These are phyloP conservation scores for Etheostoma perlongum DNA, from an alignment of 2,797 vertebrate genomes.

Conservation along the genomic window DNA sequence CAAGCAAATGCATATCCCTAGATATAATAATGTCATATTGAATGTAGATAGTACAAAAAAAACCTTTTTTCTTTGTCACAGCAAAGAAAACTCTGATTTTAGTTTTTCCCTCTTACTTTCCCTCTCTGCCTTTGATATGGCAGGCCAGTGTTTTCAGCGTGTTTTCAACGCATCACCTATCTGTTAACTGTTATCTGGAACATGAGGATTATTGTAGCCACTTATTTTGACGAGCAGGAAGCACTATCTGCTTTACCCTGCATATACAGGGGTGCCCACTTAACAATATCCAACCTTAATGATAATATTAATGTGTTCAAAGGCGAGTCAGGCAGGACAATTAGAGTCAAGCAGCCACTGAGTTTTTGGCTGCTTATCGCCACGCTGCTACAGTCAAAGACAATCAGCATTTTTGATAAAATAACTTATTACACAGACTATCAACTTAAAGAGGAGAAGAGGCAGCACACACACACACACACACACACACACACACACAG, in stretches of 20 bases:
- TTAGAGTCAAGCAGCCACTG: slow-evolving; percentile 55
- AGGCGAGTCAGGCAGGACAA: slow-evolving; percentile 65
- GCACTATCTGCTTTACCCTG: slow-evolving; percentile 50
- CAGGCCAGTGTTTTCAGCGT: slow-evolving; percentile 16
- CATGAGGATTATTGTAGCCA: slow-evolving; percentile 71
- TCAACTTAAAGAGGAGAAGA: slow-evolving; percentile 52
- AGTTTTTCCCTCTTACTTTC: background rate
- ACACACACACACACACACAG: slow-evolving; percentile 45
- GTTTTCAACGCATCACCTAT: slow-evolving; percentile 23
- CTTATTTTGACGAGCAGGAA: slow-evolving; percentile 54
- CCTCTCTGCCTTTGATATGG: slow-evolving; percentile 1
- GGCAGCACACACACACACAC: slow-evolving; percentile 25
- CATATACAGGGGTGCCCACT: slow-evolving; percentile 38
- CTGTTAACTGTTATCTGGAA: slow-evolving; percentile 56
- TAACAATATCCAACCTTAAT: slow-evolving; percentile 60
- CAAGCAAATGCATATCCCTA: background rate
- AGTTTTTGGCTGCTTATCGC: slow-evolving; percentile 72
- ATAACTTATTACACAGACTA: slow-evolving; percentile 73
- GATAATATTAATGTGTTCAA: slow-evolving; percentile 61
- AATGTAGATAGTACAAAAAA: background rate
- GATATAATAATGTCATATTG: background rate
- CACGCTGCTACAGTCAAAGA: slow-evolving; percentile 65
- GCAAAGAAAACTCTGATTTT: background rate
- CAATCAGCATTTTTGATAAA: slow-evolving; percentile 77
- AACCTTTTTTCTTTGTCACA: background rate